Base-by-base conservation (phyloP, 2,797 vertebrate species). In the Syngnathus acus region DNA sequence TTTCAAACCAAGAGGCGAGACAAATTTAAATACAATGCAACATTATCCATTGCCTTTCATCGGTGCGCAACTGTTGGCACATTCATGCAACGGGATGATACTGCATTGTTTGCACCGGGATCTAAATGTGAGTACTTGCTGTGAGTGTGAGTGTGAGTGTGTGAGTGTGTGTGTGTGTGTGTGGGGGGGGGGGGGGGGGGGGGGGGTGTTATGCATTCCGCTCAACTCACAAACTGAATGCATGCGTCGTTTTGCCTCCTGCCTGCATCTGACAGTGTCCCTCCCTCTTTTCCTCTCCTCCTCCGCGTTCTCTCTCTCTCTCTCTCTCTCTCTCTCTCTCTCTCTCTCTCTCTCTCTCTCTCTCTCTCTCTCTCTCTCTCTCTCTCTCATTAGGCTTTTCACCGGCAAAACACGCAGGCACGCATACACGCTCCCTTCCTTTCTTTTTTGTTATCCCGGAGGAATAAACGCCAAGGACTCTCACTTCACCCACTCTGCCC, bases 261-360 rank as follows among this genome's bases (percentile, higher is more conserved):
- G 68, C 67, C 73, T 75, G 78, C 81, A 78, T 84, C 83, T 84
- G 81, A 81, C 84, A 84, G 79, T 38, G 81, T 87, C 80, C 79
- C 86, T 85, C 84, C 77, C 81, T 84, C 84, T 72, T 64, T 74
- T 75, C 64, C 74, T 72, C 74, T 78, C 79, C 73, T 75, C 77
- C 82, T 80, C 70, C 68, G 70, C 67, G 39, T 64, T 83, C 79
- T 79, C 42, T 84, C 82, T 78, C 32, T 78, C 85, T 80, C 75
- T 65, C 74, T 71, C 75, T 78, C 79, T 72, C 74, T 74, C 79
- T 86, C 81, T 77, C 86, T 84, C 84, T 77, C 81, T 84, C 84
- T 71, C 64, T 74, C 75, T 65, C 74, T 72, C 75, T 78, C 79
- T 72, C 74, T 74, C 84, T 81, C 70, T 26, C 68, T 73, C 65